These are phyloP conservation scores for Protomyctophum bolini DNA, from an alignment of 2,113 vertebrate genomes.

Conservation along the genomic window DNA sequence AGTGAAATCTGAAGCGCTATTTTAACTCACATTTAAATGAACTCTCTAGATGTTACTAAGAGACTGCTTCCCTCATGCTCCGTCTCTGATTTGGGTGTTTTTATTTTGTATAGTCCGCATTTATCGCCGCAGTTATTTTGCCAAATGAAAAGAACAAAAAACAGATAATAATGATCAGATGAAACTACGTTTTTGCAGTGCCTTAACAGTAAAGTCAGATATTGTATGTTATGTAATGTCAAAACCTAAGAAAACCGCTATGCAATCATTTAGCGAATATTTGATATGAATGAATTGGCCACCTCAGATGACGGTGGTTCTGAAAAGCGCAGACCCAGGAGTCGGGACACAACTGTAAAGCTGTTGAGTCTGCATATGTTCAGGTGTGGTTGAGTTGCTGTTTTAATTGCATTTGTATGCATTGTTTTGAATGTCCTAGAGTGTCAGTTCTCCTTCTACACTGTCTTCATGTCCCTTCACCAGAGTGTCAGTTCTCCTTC, in stretches of 20 bases:
- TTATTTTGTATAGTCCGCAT: slow-evolving; percentile 32
- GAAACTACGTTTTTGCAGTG: slow-evolving; percentile 38
- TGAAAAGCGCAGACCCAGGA: slow-evolving; percentile 39
- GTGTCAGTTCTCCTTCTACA: slow-evolving; percentile 19
- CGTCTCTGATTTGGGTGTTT: slow-evolving; percentile 17
- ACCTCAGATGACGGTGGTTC: slow-evolving; percentile 40
- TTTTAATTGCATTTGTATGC: slow-evolving; percentile 57
- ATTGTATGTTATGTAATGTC: slow-evolving; percentile 7
- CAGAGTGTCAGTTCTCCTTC: slow-evolving; percentile 24
- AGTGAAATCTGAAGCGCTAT: too few species aligned
- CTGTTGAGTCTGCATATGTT: slow-evolving; percentile 31
- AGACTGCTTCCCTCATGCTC: slow-evolving; percentile 7
- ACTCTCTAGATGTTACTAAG: not conserved
- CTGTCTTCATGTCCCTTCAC: slow-evolving; percentile 20
- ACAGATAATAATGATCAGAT: not conserved
- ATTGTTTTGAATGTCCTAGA: slow-evolving; percentile 51
- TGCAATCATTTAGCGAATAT: slow-evolving; percentile 36
- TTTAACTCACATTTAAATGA: too few species aligned
- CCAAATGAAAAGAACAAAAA: slow-evolving; percentile 8
- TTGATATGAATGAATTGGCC: slow-evolving; percentile 17
- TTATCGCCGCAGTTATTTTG: slow-evolving; percentile 23
- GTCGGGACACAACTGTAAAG: slow-evolving; percentile 19
- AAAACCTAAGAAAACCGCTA: slow-evolving; percentile 57
- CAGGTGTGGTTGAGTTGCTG: slow-evolving; percentile 42
- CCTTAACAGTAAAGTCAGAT: slow-evolving; percentile 43